Evolutionary conservation across 2,888 invertebrate species (phyloP).

Genomic region (Lasioglossum malachurum): DNA sequence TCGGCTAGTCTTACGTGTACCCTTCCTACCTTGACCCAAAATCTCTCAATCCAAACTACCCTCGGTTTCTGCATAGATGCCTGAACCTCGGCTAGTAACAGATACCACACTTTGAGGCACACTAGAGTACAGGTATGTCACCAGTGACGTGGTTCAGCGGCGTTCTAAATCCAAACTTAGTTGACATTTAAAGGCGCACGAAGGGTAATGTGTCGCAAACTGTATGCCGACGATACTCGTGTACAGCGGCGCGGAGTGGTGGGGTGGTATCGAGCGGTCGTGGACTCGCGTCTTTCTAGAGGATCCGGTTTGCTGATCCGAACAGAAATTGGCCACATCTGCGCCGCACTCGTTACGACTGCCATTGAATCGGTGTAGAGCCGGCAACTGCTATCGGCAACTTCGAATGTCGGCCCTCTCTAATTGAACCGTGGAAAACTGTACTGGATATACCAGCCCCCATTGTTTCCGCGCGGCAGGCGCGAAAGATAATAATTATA

Average conservation of each 20-base stretch:
- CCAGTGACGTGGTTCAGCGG: background rate
- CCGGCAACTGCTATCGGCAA: conserved; percentile 58
- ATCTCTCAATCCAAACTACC: too few relatives aligned
- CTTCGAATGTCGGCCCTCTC: conserved; percentile 40
- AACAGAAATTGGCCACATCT: conserved; percentile 68
- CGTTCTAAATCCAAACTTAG: background rate
- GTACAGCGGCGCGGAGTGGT: background rate
- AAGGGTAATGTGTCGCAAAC: background rate
- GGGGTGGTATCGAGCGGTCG: conserved; percentile 33
- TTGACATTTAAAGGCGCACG: conserved; percentile 10
- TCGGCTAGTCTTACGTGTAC: too few relatives aligned
- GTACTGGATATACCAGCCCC: conserved; percentile 22
- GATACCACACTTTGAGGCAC: too few relatives aligned
- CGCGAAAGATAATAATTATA: conserved; percentile 31
- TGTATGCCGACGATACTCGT: background rate
- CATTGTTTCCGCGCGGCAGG: conserved; percentile 20
- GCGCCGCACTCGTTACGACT: conserved; percentile 57
- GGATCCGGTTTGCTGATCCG: conserved; percentile 51
- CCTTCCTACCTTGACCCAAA: too few relatives aligned
- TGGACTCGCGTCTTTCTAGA: conserved; percentile 45
- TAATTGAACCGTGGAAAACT: conserved; percentile 65
- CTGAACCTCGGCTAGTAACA: too few relatives aligned
- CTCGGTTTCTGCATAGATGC: too few relatives aligned
- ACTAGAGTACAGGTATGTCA: background rate
- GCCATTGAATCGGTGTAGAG: conserved; percentile 43